Base-by-base conservation (phyloP, 2,113 vertebrate genomes). In the Psittacara wagleri region DNA sequence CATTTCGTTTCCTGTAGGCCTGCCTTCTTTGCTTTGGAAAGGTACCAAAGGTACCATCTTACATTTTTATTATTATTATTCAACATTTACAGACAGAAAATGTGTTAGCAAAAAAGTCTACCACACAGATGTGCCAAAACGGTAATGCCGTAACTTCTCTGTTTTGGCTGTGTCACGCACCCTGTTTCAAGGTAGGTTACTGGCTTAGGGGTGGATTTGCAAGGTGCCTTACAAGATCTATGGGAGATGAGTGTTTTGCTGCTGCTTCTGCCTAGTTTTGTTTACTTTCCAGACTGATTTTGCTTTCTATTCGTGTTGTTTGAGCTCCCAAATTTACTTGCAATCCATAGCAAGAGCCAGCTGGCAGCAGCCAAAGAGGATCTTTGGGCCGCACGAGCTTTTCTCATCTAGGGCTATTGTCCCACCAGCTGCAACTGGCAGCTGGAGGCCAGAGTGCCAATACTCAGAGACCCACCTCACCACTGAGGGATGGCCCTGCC, bases 251-350 rank as follows among this genome's bases (percentile, higher is more conserved):
- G 18, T 17, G 27, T 41, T 49, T 67, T 91, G 49, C 66, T 75
- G 72, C 51, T 57, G 37, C 48, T 79, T 51, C 46, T 78, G 67
- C 59, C 39, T 86, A 63, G 77, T 76, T 88, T 80, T 87, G 11
- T 94, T 92, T 95, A 80, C 61, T 87, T 85, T 88, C 37, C 62
- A 87, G 83, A 31, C 23, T 14, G 5, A 46, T 81, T 90, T 95
- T 81, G 10, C 35, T 66, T 88, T 94, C 63, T 43, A 18, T 64
- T 78, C 6, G 0, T 49, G 54, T 46, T 62, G 37, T 74, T 80
- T 49, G 68, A 57, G 49, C 27, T 83, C 88, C 31, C 52, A 73
- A 33, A 94, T 95, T 91, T 73, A 49, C 39, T 68, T 44, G 35
- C 69, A 63, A 55, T 59, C 6, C 2, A 2, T 63, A 68, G 85